Conservation (phyloP, 2,888 invertebrate species). For the Imbricaverruca yamaguchii region DNA sequence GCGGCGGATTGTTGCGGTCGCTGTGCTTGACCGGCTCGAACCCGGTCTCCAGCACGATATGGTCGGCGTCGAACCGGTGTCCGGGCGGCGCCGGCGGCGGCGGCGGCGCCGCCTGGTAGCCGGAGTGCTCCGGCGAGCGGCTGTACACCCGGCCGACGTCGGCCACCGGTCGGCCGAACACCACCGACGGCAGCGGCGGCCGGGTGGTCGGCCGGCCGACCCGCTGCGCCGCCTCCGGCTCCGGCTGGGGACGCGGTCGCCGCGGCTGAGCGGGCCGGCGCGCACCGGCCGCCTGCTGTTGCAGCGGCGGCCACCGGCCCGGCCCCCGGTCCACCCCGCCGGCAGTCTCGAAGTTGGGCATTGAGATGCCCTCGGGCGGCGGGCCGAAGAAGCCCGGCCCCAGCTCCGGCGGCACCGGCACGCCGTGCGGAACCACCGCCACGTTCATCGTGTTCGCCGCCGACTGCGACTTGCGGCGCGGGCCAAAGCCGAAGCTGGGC, state of each 20-base stretch:
- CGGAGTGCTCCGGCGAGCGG: not conserved
- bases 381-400: constrained; percentile 7
- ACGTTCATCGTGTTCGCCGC: not conserved
- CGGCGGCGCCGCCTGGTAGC: not conserved
- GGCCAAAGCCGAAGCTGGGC: not conserved
- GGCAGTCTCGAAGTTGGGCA: not conserved
- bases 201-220: not conserved
- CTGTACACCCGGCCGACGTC: not conserved
- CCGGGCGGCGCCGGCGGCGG: not conserved
- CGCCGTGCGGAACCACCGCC: not conserved
- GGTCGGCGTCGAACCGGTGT: not conserved
- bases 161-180: not conserved
- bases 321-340: not conserved
- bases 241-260: too few relatives aligned
- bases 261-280: too few relatives aligned
- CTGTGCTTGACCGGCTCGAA: constrained; percentile 1
- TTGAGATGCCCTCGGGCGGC: not conserved
- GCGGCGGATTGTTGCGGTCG: constrained; percentile 8
- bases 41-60: constrained; percentile 4
- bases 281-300: too few relatives aligned
- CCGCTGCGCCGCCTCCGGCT: too few relatives aligned
- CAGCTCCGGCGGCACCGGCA: not conserved
- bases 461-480: not conserved
- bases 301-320: too few relatives aligned
- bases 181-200: not conserved